Percentiles rank a stretch among this genome's conserved stretches.
Evolutionary conservation across 2,888 invertebrate genomes (phyloP).

Genomic region (Harpalus rufipes): DNA sequence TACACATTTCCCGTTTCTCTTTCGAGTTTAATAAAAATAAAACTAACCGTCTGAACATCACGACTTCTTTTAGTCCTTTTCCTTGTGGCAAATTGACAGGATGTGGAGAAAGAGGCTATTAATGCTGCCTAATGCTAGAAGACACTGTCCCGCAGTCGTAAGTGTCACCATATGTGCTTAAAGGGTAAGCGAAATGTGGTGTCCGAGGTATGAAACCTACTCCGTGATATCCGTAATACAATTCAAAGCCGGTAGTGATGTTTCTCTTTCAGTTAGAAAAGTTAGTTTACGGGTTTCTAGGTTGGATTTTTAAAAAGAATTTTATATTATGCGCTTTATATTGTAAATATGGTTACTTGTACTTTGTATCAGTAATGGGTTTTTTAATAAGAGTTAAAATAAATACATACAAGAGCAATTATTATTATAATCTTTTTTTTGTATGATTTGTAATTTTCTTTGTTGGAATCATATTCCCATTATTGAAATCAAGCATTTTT

Average conservation of each 20-base stretch:
- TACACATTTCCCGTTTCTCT: background rate
- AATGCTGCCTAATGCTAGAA: constrained; percentile 13
- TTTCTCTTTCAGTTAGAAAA: background rate
- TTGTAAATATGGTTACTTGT: background rate
- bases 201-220: background rate
- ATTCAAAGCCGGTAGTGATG: background rate
- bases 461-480: too few relatives aligned
- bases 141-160: constrained; percentile 34
- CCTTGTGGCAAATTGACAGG: constrained; percentile 43
- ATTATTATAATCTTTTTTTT: too few relatives aligned
- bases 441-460: too few relatives aligned
- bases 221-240: background rate
- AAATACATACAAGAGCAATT: too few relatives aligned
- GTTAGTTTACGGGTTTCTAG: background rate
- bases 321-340: background rate
- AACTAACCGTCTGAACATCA: constrained; percentile 10
- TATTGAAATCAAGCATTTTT: too few relatives aligned
- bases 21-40: constrained; percentile 36
- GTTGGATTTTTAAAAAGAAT: background rate
- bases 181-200: constrained; percentile 6
- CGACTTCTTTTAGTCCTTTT: constrained; percentile 3
- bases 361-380: background rate
- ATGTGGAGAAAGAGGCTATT: constrained; percentile 40
- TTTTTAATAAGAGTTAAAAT: too few relatives aligned
- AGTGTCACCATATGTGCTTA: constrained; percentile 21